Base-by-base conservation (phyloP, 2,797 vertebrate genomes). In the Syngnathus acus region DNA sequence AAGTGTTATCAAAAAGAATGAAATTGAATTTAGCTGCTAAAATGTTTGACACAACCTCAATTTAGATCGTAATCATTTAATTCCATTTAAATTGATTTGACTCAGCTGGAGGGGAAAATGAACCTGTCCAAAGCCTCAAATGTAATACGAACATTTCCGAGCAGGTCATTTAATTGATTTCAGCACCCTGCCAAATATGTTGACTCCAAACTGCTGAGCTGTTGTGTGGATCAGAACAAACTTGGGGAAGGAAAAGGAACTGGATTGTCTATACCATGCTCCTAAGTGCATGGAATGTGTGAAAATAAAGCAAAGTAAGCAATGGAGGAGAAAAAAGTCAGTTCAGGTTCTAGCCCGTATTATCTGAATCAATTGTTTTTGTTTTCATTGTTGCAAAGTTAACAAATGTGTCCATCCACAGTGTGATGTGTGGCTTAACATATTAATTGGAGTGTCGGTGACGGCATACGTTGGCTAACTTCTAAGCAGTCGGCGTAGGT, bases 41-140 rank as follows among this genome's bases (percentile, higher is more conserved):
- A 61, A 66, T 48, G 64, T 67, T 42, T 74, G 67, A 72, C 77
- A 69, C 61, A 43, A 66, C 70, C 73, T 82, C 62, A 68, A 42
- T 77, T 80, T 69, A 79, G 85, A 88, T 84, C 64, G 58, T 42
- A 70, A 83, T 86, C 79, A 13, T 78, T 82, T 78, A 67, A 81
- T 85, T 84, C 78, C 51, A 82, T 80, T 79, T 39, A 0, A 78
- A 84, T 80, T 65, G 64, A 81, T 84, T 79, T 77, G 57, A 58
- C 73, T 66, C 67, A 59, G 68, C 64, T 75, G 54, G 70, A 78
- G 68, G 68, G 76, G 53, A 74, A 70, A 86, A 72, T 86, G 70
- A 79, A 82, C 72, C 78, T 72, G 67, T 54, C 63, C 26, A 66
- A 65, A 68, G 32, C 62, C 59, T 48, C 13, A 32, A 39, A 37